Evolutionary conservation across 2,113 vertebrate genomes (phyloP).

Genomic region (Myrmophylax atrothorax): DNA sequence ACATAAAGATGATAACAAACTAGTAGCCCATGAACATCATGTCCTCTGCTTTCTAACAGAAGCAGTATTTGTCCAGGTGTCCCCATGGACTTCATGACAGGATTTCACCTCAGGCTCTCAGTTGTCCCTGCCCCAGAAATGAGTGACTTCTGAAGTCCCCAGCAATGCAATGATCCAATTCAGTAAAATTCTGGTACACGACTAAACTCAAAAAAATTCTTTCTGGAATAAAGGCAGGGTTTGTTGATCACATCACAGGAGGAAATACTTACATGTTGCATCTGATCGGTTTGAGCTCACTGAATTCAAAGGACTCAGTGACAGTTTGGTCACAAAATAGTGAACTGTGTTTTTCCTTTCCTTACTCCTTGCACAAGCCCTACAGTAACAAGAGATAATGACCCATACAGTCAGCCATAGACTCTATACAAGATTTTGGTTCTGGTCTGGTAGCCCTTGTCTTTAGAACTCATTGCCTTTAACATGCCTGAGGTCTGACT

Average conservation of each 20-base stretch:
- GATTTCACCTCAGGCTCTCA: not conserved
- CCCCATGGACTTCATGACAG: not conserved
- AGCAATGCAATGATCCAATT: not conserved
- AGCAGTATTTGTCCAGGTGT: not conserved
- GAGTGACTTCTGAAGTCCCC: rapidly evolving
- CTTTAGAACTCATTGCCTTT: not conserved
- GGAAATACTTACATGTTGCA: not conserved
- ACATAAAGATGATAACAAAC: not conserved
- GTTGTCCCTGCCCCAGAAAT: not conserved
- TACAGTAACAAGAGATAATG: not conserved
- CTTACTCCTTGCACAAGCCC: not conserved
- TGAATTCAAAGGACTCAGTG: not conserved
- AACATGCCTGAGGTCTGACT: not conserved
- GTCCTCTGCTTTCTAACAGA: not conserved
- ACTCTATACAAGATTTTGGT: not conserved
- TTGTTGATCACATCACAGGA: not conserved
- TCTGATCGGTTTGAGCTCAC: not conserved
- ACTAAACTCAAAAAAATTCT: not conserved
- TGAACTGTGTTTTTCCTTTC: not conserved
- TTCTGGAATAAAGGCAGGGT: not conserved
- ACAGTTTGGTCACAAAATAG: not conserved
- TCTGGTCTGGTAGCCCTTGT: not conserved
- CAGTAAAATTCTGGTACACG: not conserved
- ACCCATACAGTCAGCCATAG: not conserved
- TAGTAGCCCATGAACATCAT: not conserved